Evolutionary conservation across 2,888 invertebrate species (phyloP).

Genomic region (Euplexia lucipara): DNA sequence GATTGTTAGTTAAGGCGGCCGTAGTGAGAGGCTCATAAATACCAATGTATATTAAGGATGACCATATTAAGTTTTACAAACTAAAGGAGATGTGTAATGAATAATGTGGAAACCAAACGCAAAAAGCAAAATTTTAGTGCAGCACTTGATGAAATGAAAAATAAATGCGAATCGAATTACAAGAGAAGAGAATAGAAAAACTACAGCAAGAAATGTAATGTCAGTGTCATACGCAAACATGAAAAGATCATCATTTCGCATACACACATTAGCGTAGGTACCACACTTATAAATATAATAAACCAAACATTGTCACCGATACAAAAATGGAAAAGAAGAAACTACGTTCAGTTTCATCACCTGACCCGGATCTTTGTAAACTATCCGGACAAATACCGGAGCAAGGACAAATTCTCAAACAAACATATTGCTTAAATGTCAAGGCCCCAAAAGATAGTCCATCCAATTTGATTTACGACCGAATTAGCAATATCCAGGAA

Average conservation of each 20-base stretch:
- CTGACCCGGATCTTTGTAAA: slow-evolving; percentile 69
- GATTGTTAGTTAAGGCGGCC: slow-evolving; percentile 1
- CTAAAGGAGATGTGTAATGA: neutral
- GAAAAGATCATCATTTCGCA: neutral
- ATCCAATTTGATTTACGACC: slow-evolving; percentile 51
- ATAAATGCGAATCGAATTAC: neutral
- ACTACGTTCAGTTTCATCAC: slow-evolving; percentile 43
- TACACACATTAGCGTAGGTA: neutral
- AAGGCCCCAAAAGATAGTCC: slow-evolving; percentile 48
- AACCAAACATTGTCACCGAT: slow-evolving; percentile 21
- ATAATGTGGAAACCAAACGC: neutral
- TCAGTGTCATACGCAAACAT: neutral
- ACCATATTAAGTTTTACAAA: neutral
- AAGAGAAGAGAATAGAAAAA: neutral
- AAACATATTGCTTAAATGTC: slow-evolving; percentile 57
- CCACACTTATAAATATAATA: slow-evolving; percentile 11
- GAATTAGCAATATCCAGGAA: slow-evolving; percentile 44
- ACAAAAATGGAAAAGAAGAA: slow-evolving; percentile 42
- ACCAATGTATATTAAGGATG: slow-evolving; percentile 1
- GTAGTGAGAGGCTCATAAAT: slow-evolving; percentile 22
- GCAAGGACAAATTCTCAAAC: slow-evolving; percentile 68
- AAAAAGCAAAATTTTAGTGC: neutral
- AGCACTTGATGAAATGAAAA: neutral
- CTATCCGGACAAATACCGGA: slow-evolving; percentile 69
- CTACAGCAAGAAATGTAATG: neutral